These are phyloP conservation scores for Nansenia antarctica DNA, from an alignment of 2,113 vertebrate species.

Conservation along the genomic window DNA sequence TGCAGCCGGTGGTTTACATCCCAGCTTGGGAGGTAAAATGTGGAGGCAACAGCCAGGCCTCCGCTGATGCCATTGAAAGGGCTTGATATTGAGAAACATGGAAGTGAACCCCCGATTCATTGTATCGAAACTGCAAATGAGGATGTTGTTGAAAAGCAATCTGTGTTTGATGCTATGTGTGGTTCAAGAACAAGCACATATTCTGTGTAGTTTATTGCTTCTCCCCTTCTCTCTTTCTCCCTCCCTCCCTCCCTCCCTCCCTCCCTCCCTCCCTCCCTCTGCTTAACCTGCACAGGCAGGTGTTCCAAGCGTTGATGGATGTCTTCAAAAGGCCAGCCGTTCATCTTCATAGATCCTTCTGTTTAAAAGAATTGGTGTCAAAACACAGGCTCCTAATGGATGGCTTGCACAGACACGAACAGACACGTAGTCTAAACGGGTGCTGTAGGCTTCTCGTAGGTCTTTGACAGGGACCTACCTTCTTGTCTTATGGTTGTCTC, in stretches of 20 bases:
- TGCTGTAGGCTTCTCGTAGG: neutral
- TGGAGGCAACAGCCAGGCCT: too few relatives aligned
- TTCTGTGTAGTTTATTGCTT: too few relatives aligned
- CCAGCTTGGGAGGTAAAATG: neutral
- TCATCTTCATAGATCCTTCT: slow-evolving; percentile 64
- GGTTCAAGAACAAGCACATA: neutral
- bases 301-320: slow-evolving; percentile 70
- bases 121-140: neutral
- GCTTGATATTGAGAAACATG: neutral
- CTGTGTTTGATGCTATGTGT: neutral
- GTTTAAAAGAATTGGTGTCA: slow-evolving; percentile 66
- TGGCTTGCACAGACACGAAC: slow-evolving; percentile 67
- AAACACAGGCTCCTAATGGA: slow-evolving; percentile 61
- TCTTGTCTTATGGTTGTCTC: slow-evolving; percentile 17
- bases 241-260: neutral
- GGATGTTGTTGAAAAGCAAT: slow-evolving; percentile 13
- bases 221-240: neutral
- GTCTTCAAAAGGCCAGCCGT: slow-evolving; percentile 51
- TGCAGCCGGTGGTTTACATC: slow-evolving; percentile 1
- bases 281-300: slow-evolving; percentile 63
- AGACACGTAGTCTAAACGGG: slow-evolving; percentile 13
- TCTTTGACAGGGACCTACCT: slow-evolving; percentile 33
- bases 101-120: neutral
- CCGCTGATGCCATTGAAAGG: neutral
- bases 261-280: slow-evolving; percentile 22